Evolutionary conservation across 2,797 vertebrate species (phyloP), one percentile per base, ranked within the genome.

Genomic region (Moxostoma hubbsi): DNA sequence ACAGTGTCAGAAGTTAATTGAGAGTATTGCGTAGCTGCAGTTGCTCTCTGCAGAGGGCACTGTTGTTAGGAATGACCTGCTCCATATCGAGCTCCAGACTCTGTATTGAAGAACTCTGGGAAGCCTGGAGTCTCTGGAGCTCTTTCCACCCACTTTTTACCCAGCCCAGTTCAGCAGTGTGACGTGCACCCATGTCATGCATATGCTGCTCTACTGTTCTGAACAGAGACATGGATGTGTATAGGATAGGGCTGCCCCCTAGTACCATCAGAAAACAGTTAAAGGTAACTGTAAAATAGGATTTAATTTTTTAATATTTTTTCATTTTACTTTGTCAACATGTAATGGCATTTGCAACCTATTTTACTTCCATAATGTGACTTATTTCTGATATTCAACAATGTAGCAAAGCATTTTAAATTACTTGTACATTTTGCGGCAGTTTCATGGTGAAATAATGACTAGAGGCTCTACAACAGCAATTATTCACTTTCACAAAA

Each of bases 141-240:
- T 88, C 92, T 57, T 90, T 91, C 73, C 91, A 92, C 87, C 95
- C 94, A 13, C 91, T 93, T 74, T 92, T 93, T 80, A 94, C 72
- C 55, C 89, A 85, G n/a, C 93, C 87, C 85, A 95, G 73, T 77
- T 95, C 93, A 55, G 91, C 90, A 77, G 90, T 92, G 85, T 95
- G 93, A 15, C 90, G 93, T 78, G 89, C 91, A 82, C 95, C 94
- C 93, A 95, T 93, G 86, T 94, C 94, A 83, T 91, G 85, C 84
- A 95, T 91, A 87, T 91, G 93, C 79, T 92, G 92, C 81, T 95
- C 94, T 83, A 95, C 84, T 77, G 94, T 84, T 82, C 94, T 96
- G 61, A 69, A 69, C 50, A 72, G 46, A 63, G 10, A 75, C 47
- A 18, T 10, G 47, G 11, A 73, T 4, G 18, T 73, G 7, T 59